phyloP scores from a whole-genome alignment of 2,888 invertebrate genomes.

The Heteromyza rotundicornis region DNA sequence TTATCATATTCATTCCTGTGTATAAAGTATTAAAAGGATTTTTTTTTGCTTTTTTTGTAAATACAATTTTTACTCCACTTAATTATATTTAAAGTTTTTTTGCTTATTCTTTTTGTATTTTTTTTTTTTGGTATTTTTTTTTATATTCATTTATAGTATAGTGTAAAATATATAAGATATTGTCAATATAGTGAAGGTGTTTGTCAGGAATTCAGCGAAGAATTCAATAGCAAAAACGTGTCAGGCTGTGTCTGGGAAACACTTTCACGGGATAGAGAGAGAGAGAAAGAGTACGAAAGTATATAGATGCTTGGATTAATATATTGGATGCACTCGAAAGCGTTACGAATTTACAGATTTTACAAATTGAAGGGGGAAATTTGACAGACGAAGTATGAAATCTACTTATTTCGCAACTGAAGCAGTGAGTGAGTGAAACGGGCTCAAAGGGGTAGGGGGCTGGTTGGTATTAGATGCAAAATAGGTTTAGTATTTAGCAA shows the following conservation, averaged over 20 bases:
- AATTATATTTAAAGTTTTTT: constrained; percentile 28
- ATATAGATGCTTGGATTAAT: too few relatives aligned
- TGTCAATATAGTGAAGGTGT: constrained; percentile 62
- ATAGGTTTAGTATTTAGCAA: too few relatives aligned
- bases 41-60: too few relatives aligned
- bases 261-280: neutral
- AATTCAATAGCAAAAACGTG: constrained; percentile 30
- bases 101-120: constrained; percentile 27
- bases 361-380: too few relatives aligned
- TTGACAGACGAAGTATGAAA: too few relatives aligned
- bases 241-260: constrained; percentile 15
- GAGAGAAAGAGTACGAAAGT: too few relatives aligned
- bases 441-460: too few relatives aligned
- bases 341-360: too few relatives aligned
- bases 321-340: too few relatives aligned
- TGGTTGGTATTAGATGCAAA: too few relatives aligned
- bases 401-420: too few relatives aligned
- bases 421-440: too few relatives aligned
- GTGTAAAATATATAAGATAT: constrained; percentile 62
- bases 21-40: constrained; percentile 53
- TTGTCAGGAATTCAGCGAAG: constrained; percentile 46
- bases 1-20: constrained; percentile 22
- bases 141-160: constrained; percentile 54
- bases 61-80: constrained; percentile 49
- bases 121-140: constrained; percentile 30